These are phyloP conservation scores for Sinosuthora webbiana DNA, from an alignment of 2,113 vertebrate species.

Conservation along the genomic window DNA sequence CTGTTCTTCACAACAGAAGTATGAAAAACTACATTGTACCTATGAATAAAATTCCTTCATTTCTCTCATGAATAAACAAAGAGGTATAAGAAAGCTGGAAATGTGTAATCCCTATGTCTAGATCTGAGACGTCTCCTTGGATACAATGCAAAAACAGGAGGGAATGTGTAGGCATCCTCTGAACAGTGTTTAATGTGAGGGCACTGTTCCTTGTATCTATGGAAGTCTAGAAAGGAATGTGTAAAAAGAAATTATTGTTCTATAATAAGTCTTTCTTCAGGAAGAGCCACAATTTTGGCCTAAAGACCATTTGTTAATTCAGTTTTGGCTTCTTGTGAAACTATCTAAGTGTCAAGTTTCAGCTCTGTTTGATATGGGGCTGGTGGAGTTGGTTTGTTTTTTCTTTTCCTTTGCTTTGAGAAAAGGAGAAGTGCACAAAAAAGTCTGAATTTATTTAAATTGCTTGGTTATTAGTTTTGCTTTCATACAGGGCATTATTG, in stretches of 20 bases:
- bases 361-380: neutral
- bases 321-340: neutral
- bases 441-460: neutral
- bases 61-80: constrained; percentile 63
- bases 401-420: neutral
- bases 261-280: constrained; percentile 33
- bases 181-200: constrained; percentile 44
- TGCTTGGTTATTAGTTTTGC: neutral
- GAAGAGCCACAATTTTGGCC: neutral
- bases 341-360: neutral
- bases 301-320: neutral
- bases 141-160: constrained; percentile 64
- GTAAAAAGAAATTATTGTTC: constrained; percentile 34
- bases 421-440: neutral
- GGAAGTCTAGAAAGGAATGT: constrained; percentile 51
- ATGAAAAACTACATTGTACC: constrained; percentile 50
- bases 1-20: neutral
- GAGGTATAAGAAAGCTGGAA: constrained; percentile 58
- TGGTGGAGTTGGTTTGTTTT: neutral
- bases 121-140: constrained; percentile 60
- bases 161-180: constrained; percentile 59
- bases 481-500: neutral
- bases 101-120: constrained; percentile 67
- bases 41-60: constrained; percentile 61
- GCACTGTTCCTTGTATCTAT: constrained; percentile 48